Evolutionary conservation across 2,888 invertebrate species (phyloP), one percentile per base, ranked within the genome.

Genomic region (Paralinhomoeus sp.): DNA sequence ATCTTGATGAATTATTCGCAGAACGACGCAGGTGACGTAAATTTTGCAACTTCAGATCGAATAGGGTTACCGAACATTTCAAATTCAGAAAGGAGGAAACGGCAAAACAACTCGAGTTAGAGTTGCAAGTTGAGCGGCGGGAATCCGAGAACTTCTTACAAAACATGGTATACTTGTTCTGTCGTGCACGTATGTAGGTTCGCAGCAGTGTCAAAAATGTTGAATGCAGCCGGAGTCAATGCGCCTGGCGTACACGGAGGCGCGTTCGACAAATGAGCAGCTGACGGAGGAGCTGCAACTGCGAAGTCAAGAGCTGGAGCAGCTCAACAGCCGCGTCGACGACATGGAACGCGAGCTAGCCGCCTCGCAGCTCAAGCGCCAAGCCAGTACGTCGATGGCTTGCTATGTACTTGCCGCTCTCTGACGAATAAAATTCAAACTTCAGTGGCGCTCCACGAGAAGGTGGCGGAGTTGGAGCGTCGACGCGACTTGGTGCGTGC

Each of bases 221-320:
- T 34, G 2, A 34, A 24, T 21, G 5, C 20, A 27, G 36, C 20
- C 36, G 20, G 20, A 5, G 5, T 3, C n/a, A 36, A 37, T 52
- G 13, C 37, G 42, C 2, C 17, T 41, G 9, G 22, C 37, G 31
- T 42, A 39, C 21, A 31, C 44, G 41, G 73, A 75, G 53, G 58
- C 80, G n/a, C 73, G 74, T 53, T 71, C 72, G 49, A 75, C 77
- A 57, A 72, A 78, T 57, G 72, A 74, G 49, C 74, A 75, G 47
- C 51, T 63, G 49, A 49, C 63, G 45, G 56, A 55, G 44, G 60
- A 64, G 51, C 50, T 66, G 39, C 62, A 62, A 45, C 53, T 48
- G 36, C 61, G 61, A 17, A 65, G 77, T 54, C 68, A 65, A 40
- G 72, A 76, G 49, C 58, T 76, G 3, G 76, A 78, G 53, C 68